Conservation (phyloP, 2,113 vertebrate species). For the Dipodomys ordii region DNA sequence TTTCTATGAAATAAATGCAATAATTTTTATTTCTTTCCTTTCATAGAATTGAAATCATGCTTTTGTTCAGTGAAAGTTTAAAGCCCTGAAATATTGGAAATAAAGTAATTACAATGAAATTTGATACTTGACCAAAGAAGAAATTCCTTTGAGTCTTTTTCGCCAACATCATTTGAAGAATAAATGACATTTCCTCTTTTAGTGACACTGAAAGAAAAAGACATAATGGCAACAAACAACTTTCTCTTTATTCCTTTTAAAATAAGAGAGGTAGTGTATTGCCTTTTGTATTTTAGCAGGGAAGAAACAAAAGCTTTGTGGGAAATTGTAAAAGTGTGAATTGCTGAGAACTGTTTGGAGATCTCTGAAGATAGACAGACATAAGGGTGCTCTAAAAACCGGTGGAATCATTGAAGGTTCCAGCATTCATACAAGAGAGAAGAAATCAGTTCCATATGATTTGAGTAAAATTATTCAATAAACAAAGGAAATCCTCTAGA, state of each 20-base stretch:
- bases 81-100: background rate
- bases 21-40: background rate
- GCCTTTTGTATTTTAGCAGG: background rate
- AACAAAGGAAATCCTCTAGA: background rate
- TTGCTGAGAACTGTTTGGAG: background rate
- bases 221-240: background rate
- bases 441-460: background rate
- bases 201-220: background rate
- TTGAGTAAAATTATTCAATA: background rate
- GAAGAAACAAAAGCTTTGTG: background rate
- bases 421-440: background rate
- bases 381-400: background rate
- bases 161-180: background rate
- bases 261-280: background rate
- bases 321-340: background rate
- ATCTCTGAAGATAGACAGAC: background rate
- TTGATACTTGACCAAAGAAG: background rate
- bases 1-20: background rate
- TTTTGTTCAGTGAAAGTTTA: background rate
- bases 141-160: background rate
- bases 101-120: background rate
- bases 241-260: background rate
- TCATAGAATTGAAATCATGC: background rate
- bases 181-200: background rate
- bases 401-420: background rate